Base-by-base conservation (phyloP, 2,888 invertebrate species). In the Parnassius mnemosyne region DNA sequence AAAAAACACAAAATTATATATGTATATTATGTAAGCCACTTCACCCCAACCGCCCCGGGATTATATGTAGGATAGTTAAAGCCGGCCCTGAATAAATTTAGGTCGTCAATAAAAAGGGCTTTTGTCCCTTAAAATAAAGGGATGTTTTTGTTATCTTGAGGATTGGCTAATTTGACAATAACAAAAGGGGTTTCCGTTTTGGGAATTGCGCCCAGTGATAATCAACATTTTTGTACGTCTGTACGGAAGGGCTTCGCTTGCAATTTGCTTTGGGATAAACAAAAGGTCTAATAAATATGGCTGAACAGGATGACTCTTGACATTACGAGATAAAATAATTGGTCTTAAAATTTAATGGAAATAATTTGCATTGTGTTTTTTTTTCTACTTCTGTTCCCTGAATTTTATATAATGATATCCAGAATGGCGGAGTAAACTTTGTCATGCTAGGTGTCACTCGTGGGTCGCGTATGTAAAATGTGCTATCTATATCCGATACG, bases 131-230 rank as follows among this genome's bases (percentile, higher is more conserved):
- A 73, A 74, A 75, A 81, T 79, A 85, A 89, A 88, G 87, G 90
- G 87, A 78, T 88, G 86, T 89, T 89, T 89, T 89, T 91, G 90
- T 90, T 91, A 91, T 91, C 91, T 91, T 91, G 91, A 90, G 91
- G 87, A 91, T 89, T 87, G 91, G 83, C 88, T 91, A 91, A 91
- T 91, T 91, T 91, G 91, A 88, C 89, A 90, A 89, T 86, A 90
- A 90, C 91, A 91, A 91, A 89, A 86, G 87, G 63, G 85, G 82
- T 75, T 80, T 84, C 83, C 84, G 84, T 78, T 79, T 71, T 73
- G 88, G 89, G 87, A 84, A 84, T 85, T 85, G 81, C 78, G 74
- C 67, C 70, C 75, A 67, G 73, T 73, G 87, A 87, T 87, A 87
- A 90, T 90, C 89, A 87, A 84, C 80, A 75, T 82, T 84, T 87